Percentiles rank a stretch among this genome's conserved stretches.
Evolutionary conservation across 2,888 invertebrate genomes (phyloP).

Genomic region (Mythimna loreyi): DNA sequence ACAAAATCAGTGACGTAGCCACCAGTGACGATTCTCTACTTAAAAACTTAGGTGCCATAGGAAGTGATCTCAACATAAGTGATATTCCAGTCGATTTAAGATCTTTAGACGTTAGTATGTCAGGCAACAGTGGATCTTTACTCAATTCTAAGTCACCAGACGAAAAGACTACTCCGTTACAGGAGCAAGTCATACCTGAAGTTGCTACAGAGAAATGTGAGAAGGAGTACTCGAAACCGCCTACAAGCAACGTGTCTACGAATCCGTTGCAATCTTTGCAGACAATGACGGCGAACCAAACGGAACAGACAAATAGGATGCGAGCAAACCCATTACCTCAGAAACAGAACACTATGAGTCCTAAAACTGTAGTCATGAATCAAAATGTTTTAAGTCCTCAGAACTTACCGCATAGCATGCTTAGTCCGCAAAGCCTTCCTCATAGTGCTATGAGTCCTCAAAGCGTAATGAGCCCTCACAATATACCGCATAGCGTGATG

Average conservation of each 20-base stretch:
- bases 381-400: slow-evolving; percentile 86
- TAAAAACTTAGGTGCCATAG: slow-evolving; percentile 90
- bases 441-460: slow-evolving; percentile 88
- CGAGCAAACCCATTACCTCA: slow-evolving; percentile 81
- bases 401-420: slow-evolving; percentile 83
- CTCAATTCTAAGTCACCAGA: slow-evolving; percentile 84
- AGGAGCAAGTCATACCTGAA: slow-evolving; percentile 87
- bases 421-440: slow-evolving; percentile 87
- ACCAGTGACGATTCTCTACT: slow-evolving; percentile 90
- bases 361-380: slow-evolving; percentile 84
- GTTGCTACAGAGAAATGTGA: slow-evolving; percentile 77
- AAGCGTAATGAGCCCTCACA: slow-evolving; percentile 85
- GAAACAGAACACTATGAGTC: slow-evolving; percentile 80
- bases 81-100: slow-evolving; percentile 91
- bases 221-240: slow-evolving; percentile 78
- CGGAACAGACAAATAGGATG: slow-evolving; percentile 82
- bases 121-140: slow-evolving; percentile 87
- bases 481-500: slow-evolving; percentile 83
- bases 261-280: slow-evolving; percentile 86
- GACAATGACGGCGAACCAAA: slow-evolving; percentile 85
- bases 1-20: slow-evolving; percentile 89
- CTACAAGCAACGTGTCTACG: slow-evolving; percentile 70
- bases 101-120: slow-evolving; percentile 90
- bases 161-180: slow-evolving; percentile 81
- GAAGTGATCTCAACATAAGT: slow-evolving; percentile 91